Conservation (phyloP, 2,113 vertebrate genomes). For the Epinephelus fuscoguttatus region DNA sequence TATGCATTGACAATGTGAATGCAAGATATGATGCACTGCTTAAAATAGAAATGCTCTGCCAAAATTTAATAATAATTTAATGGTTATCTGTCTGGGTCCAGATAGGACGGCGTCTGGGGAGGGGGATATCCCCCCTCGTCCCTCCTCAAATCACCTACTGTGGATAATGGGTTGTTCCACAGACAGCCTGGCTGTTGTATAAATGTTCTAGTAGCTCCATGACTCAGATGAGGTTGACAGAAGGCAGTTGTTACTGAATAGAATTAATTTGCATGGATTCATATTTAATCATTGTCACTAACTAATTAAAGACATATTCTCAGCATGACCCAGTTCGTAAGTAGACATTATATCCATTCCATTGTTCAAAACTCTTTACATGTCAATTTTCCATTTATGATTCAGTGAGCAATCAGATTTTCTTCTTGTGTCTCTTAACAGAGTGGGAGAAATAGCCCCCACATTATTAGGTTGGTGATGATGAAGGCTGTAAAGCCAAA, state of each 20-base stretch:
- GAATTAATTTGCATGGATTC: slow-evolving; percentile 29
- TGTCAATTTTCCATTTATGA: not conserved
- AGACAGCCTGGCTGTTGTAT: slow-evolving; percentile 12
- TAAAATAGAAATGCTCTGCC: no score
- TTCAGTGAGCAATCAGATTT: not conserved
- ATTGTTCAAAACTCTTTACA: not conserved
- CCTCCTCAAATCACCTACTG: not conserved
- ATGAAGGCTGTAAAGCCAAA: not conserved
- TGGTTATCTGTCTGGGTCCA: no score
- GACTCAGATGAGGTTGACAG: slow-evolving; percentile 35
- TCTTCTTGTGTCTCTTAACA: not conserved
- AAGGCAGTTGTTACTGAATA: slow-evolving; percentile 30
- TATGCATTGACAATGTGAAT: no score
- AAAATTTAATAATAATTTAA: no score
- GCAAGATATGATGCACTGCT: no score
- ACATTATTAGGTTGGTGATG: not conserved
- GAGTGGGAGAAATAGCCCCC: not conserved
- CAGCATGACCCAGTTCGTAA: not conserved
- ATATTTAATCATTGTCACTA: slow-evolving; percentile 8
- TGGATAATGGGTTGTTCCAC: slow-evolving; percentile 12
- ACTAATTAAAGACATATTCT: slow-evolving; percentile 29
- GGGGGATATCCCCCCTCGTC: no score
- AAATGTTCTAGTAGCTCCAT: slow-evolving; percentile 28
- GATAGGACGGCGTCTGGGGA: no score
- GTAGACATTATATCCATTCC: not conserved